Conservation (phyloP, 2,888 invertebrate species). For the Tribolium freemani region DNA sequence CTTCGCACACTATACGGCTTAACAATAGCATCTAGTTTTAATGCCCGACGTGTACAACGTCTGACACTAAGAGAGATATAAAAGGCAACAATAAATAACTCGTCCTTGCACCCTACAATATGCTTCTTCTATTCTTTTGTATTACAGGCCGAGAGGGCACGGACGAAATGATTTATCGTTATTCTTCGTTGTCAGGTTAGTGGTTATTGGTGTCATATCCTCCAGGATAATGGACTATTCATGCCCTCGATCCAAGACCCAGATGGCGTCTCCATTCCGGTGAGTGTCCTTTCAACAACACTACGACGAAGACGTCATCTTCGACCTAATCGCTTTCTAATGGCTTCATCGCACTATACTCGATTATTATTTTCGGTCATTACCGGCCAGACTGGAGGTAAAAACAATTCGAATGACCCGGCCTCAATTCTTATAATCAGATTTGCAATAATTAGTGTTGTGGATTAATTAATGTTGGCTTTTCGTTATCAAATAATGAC, state of each 20-base stretch:
- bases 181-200: slow-evolving; percentile 51
- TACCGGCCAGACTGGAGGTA: not conserved
- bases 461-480: not conserved
- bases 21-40: slow-evolving; percentile 34
- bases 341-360: slow-evolving; percentile 1
- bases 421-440: not conserved
- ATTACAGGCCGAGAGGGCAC: slow-evolving; percentile 31
- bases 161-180: slow-evolving; percentile 50
- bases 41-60: slow-evolving; percentile 31
- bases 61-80: slow-evolving; percentile 43
- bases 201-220: slow-evolving; percentile 57
- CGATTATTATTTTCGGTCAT: not conserved
- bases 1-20: slow-evolving; percentile 13
- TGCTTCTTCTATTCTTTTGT: not conserved
- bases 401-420: not conserved
- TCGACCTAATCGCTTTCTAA: slow-evolving; percentile 42
- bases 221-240: slow-evolving; percentile 56
- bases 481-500: not conserved
- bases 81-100: slow-evolving; percentile 43
- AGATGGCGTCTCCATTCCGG: slow-evolving; percentile 15
- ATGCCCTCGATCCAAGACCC: slow-evolving; percentile 31
- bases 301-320: not conserved
- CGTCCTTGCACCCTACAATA: slow-evolving; percentile 16
- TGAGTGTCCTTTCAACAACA: slow-evolving; percentile 23
- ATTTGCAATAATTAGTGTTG: not conserved